Conservation (phyloP, 2,888 invertebrate species). For the Platynereis dumerilii region DNA sequence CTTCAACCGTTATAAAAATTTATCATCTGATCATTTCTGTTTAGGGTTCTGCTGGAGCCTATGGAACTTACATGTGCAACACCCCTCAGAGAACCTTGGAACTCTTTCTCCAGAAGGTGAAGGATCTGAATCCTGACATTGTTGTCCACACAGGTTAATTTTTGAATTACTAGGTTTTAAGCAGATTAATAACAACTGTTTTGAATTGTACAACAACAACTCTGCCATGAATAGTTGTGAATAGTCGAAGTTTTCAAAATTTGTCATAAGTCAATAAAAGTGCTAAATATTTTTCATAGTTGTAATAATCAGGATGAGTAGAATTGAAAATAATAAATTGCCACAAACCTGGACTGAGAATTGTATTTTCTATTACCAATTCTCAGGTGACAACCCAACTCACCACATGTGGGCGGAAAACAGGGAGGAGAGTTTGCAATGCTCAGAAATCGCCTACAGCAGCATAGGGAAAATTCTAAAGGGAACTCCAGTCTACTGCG, state of each 20-base stretch:
- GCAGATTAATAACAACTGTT: too few relatives aligned
- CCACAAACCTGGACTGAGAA: too few relatives aligned
- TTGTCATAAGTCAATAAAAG: too few relatives aligned
- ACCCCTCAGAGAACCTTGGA: slow-evolving; percentile 18
- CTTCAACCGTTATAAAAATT: too few relatives aligned
- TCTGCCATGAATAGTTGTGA: too few relatives aligned
- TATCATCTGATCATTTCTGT: slow-evolving; percentile 7
- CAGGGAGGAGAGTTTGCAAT: neutral
- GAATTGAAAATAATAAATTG: too few relatives aligned
- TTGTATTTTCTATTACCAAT: too few relatives aligned
- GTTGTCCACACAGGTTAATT: slow-evolving; percentile 1
- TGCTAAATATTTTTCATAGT: too few relatives aligned
- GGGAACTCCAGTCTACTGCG: neutral
- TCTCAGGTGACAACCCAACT: slow-evolving; percentile 13
- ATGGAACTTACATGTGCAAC: slow-evolving; percentile 14
- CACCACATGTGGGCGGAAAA: slow-evolving; percentile 13
- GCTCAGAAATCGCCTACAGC: neutral
- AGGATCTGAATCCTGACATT: slow-evolving; percentile 13
- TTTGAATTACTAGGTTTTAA: too few relatives aligned
- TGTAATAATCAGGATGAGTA: too few relatives aligned
- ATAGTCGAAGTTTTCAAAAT: too few relatives aligned
- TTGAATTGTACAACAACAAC: too few relatives aligned
- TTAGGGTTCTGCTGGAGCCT: slow-evolving; percentile 6
- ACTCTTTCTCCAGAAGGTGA: slow-evolving; percentile 2
- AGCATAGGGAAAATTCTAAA: slow-evolving; percentile 3